phyloP scores from a whole-genome alignment of 2,113 vertebrate genomes.

The Gallinago jamesoni region DNA sequence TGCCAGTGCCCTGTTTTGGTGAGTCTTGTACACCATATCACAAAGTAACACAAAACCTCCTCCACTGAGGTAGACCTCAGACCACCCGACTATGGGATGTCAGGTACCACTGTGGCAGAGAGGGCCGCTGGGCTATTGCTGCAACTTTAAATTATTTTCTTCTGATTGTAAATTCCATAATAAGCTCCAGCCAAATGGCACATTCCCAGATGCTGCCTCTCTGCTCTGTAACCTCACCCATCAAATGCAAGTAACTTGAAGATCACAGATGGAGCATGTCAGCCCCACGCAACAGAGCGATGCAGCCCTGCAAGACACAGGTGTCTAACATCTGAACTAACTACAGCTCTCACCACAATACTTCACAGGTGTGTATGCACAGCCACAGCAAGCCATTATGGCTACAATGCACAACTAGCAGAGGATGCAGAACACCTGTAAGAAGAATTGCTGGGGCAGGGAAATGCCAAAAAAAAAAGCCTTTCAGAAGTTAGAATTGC shows the following conservation, averaged over 20 bases:
- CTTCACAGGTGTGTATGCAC: fast-evolving
- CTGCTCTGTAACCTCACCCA: not conserved
- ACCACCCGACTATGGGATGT: not conserved
- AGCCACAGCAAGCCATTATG: not conserved
- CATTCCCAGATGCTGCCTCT: not conserved
- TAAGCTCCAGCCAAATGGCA: not conserved
- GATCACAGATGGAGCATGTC: not conserved
- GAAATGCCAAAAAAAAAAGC: not conserved
- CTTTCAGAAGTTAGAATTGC: not conserved
- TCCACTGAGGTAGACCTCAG: not conserved
- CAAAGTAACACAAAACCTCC: not conserved
- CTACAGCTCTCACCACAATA: not conserved
- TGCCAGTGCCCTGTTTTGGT: not conserved
- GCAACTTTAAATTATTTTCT: not conserved
- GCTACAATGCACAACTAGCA: not conserved
- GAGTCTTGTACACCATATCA: not conserved
- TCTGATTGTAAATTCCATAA: not conserved
- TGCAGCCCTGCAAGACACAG: not conserved
- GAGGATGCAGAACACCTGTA: not conserved
- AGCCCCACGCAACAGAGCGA: not conserved
- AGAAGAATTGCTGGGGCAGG: not conserved
- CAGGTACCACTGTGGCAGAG: not conserved
- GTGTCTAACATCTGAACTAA: not conserved
- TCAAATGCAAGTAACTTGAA: not conserved
- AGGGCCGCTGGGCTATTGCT: not conserved